Evolutionary conservation across 2,797 vertebrate species (phyloP).

Genomic region (Dryobates pubescens): DNA sequence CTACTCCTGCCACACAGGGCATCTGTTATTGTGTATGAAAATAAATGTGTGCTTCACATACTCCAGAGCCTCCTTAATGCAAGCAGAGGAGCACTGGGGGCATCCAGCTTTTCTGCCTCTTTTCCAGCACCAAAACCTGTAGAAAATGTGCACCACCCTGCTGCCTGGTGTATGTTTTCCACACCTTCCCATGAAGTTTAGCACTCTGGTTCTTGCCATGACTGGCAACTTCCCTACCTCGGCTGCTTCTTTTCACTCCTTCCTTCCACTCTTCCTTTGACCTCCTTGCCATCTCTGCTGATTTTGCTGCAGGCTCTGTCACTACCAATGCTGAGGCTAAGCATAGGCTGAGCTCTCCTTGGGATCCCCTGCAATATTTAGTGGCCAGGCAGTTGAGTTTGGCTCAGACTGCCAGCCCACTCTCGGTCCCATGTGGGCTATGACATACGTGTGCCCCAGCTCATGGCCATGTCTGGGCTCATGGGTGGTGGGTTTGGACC

Average conservation of each 20-base stretch:
- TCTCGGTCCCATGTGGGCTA: fast-evolving
- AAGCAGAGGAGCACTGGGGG: background rate
- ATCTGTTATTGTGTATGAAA: background rate
- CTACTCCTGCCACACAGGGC: background rate
- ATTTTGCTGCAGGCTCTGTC: background rate
- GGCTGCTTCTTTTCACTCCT: background rate
- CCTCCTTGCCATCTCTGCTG: background rate
- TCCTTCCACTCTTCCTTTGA: background rate
- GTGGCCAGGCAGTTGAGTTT: fast-evolving
- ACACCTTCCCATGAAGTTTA: background rate
- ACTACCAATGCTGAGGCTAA: background rate
- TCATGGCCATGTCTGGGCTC: background rate
- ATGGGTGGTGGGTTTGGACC: background rate
- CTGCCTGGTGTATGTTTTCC: fast-evolving
- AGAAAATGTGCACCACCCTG: background rate
- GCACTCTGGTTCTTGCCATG: background rate
- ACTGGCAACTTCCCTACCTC: background rate
- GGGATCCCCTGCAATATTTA: background rate
- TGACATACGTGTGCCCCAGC: fast-evolving
- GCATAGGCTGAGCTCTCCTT: background rate
- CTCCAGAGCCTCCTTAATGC: background rate
- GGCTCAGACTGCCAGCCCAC: background rate
- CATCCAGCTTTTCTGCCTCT: background rate
- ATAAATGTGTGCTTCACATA: background rate
- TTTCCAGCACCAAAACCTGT: background rate